Percentiles rank a stretch among this genome's conserved stretches.
Evolutionary conservation across 2,113 vertebrate genomes (phyloP).

Genomic region (Anhinga anhinga): DNA sequence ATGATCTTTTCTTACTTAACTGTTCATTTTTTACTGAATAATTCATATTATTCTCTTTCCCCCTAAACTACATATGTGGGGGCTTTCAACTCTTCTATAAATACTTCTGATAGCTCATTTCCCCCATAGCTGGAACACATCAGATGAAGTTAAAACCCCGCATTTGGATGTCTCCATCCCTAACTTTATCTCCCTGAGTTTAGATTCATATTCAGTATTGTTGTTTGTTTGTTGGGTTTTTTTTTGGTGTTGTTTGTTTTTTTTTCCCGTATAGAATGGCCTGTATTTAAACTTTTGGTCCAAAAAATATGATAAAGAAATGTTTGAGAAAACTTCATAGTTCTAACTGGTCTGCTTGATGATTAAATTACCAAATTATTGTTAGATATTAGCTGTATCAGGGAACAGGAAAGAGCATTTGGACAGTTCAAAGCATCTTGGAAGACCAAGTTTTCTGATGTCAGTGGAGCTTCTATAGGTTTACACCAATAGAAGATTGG

Average conservation of each 20-base stretch:
- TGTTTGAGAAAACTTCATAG: neutral
- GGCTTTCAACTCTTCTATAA: neutral
- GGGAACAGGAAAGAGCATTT: rapidly evolving
- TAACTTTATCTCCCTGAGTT: neutral
- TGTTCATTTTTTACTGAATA: neutral
- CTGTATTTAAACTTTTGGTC: neutral
- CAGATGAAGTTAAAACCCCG: neutral
- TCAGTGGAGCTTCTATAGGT: neutral
- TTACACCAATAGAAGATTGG: neutral
- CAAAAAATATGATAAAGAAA: neutral
- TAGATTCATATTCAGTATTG: neutral
- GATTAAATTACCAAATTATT: neutral
- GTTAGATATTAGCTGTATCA: neutral
- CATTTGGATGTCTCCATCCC: neutral
- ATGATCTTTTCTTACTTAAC: neutral
- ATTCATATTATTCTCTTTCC: neutral
- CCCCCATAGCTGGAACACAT: neutral
- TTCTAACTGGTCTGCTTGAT: neutral
- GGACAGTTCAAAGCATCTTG: neutral
- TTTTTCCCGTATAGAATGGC: neutral
- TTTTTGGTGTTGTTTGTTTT: too few species aligned
- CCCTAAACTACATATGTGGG: neutral
- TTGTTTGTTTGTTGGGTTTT: neutral
- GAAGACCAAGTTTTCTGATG: neutral
- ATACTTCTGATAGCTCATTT: neutral